Base-by-base conservation (phyloP, 2,888 invertebrate genomes). In the Cheilosia vulpina region DNA sequence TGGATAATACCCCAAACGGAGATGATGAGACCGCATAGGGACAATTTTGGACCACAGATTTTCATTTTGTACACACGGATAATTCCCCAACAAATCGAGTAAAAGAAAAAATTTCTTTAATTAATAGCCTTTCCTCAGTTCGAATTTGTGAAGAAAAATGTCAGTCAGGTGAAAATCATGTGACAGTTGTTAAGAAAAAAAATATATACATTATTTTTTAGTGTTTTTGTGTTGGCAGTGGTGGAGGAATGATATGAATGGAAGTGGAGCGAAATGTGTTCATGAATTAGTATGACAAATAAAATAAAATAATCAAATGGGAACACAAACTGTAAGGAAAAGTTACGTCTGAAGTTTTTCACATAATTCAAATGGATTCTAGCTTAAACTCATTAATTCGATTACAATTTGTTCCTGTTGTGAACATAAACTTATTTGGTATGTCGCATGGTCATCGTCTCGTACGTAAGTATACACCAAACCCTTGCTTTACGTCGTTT, bases 1-100 rank as follows among this genome's bases (percentile, higher is more conserved):
- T 98, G 98, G 88, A 98, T 94, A 88, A 98, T 96, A 88, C 98
- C 98, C 98, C 98, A 98, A 52, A 96, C 95, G 90, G 98, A 98
- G 89, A 98, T 93, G 69, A 98, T 95, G 65, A 98, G 94, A 87
- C 98, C 97, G 92, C 98, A 98, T 68, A 98, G 94, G 88, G 98
- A 98, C 82, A 97, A 94, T 93, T 98, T 98, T 45, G 98, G 98
- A 75, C 98, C 98, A 93, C 98, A 98, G 90, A 97, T 93, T 91
- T 95, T 94, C 96, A 96, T 96, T 92, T 85, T 71, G 19, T 24
- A 60, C 77, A 82, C 57, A 73, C 71, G 41, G n/a, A 68, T 68
- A 58, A 60, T 81, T 68, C 53, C 55, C 73, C 75, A 66, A 75
- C 87, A 77, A 79, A 87, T 87, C 87, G 87, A 85, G 79, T 71